Evolutionary conservation across 2,797 vertebrate genomes (phyloP), one percentile per base, ranked within the genome.

Genomic region (Scomberomorus guttatus): DNA sequence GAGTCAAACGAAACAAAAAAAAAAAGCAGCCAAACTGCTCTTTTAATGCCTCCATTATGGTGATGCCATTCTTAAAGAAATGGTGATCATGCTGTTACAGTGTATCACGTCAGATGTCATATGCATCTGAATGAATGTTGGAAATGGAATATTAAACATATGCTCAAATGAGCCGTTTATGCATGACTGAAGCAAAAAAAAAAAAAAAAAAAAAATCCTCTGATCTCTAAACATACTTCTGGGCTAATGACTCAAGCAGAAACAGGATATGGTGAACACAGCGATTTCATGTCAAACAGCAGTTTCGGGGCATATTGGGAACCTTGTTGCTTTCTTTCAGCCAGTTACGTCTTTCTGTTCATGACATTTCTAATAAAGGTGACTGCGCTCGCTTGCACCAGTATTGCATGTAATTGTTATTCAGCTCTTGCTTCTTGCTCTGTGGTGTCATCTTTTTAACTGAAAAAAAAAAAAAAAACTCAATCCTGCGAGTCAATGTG

Each of bases 361-460:
- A 6, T 74, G 77, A 54, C 50, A 60, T 62, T 82, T 72, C n/a
- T 66, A 57, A 78, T 77, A 87, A 88, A 86, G 73, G 60, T 80
- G 77, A 79, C 78, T 63, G 55, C 14, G 22, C 50, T 68, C 17
- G 24, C 66, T 87, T 82, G 52, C 63, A 75, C 34, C 50, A 24
- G 39, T 72, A 72, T 87, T 85, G 80, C 54, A 62, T 58, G 73
- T 75, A 72, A 72, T 86, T 89, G 72, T 77, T 64, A 87, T 82
- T 90, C 81, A 70, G 57, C 68, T 70, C 56, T 17, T 71, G 61
- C 71, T 10, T 75, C 39, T 75, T 44, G 17, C 71, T 73, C 77
- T 55, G 61, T 63, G 29, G 63, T 64, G 46, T 79, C 54, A 75
- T 81, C 42, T 80, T 64, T 82, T 64, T 42, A 82, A 84, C 52